phyloP scores from a whole-genome alignment of 2,113 vertebrate species.

The Carollia perspicillata region DNA sequence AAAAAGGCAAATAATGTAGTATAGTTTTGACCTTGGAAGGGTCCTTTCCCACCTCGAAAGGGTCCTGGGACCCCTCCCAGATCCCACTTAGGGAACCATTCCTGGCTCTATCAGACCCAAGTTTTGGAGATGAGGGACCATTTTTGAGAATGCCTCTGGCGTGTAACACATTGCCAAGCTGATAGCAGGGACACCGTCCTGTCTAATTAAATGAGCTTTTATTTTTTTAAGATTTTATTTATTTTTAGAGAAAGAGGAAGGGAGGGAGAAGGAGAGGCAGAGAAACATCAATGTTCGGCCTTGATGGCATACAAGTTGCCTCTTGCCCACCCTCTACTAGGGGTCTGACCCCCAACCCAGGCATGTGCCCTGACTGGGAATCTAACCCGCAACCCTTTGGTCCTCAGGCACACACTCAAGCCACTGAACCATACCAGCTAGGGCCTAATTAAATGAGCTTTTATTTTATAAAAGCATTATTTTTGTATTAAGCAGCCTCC shows the following conservation, averaged over 20 bases:
- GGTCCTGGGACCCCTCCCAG: not conserved
- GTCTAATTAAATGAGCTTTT: conserved; percentile 3
- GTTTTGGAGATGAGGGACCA: not conserved
- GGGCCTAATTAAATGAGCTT: not conserved
- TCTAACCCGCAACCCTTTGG: too few relatives aligned
- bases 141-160: not conserved
- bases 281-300: too few relatives aligned
- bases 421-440: too few relatives aligned
- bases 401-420: too few relatives aligned
- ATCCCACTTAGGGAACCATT: not conserved
- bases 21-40: not conserved
- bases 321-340: too few relatives aligned
- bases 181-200: not conserved
- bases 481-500: not conserved
- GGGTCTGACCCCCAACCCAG: too few relatives aligned
- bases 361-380: too few relatives aligned
- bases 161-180: not conserved
- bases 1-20: not conserved
- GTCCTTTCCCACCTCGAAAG: too few relatives aligned
- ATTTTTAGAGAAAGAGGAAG: too few relatives aligned
- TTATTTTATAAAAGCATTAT: not conserved
- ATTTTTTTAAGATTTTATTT: too few relatives aligned
- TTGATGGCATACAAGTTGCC: too few relatives aligned
- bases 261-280: too few relatives aligned
- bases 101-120: not conserved